phyloP scores from a whole-genome alignment of 2,888 invertebrate species.

The Chrysodeixis includens region DNA sequence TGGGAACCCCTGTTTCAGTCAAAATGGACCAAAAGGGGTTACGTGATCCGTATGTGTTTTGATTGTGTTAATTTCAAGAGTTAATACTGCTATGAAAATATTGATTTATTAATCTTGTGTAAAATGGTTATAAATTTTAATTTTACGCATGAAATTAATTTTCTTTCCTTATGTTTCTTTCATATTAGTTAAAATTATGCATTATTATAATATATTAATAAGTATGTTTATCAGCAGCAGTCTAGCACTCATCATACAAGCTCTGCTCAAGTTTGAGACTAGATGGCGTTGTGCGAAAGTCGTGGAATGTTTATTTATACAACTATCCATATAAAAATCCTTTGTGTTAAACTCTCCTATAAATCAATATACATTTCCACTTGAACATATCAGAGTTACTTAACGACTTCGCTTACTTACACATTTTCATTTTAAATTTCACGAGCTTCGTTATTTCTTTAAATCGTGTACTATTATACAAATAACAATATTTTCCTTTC shows the following conservation, averaged over 20 bases:
- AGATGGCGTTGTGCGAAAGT: too few species aligned
- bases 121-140: too few species aligned
- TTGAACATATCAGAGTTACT: not conserved
- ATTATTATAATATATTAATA: too few species aligned
- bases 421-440: not conserved
- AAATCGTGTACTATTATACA: not conserved
- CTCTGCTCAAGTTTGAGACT: too few species aligned
- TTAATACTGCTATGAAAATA: not conserved
- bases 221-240: too few species aligned
- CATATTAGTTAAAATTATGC: too few species aligned
- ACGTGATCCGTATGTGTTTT: not conserved
- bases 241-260: too few species aligned
- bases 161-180: too few species aligned
- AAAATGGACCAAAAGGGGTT: not conserved
- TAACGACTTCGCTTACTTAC: not conserved
- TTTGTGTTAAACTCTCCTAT: not conserved
- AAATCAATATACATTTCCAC: not conserved
- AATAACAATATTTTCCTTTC: not conserved
- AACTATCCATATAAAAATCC: not conserved
- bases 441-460: constrained; percentile 4
- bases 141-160: too few species aligned
- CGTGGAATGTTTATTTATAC: too few species aligned
- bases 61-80: not conserved
- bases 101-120: not conserved
- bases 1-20: not conserved